These are phyloP conservation scores for Virgularia gustaviana DNA, from an alignment of 92 coral and sea anemone genomes.

Conservation along the genomic window DNA sequence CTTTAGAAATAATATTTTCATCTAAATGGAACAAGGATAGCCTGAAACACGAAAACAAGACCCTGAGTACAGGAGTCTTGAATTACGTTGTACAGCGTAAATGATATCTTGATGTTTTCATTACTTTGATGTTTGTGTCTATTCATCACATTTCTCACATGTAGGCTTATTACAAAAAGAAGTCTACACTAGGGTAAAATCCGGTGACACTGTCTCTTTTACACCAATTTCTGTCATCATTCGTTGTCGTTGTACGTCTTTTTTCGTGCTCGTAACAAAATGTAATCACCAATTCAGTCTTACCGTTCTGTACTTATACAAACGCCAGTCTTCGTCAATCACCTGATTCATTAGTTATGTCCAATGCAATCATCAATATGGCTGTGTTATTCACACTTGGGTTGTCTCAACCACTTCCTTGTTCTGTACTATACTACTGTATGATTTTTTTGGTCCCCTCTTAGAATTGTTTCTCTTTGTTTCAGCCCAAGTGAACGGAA, in stretches of 20 bases:
- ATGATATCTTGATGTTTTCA: too few relatives aligned
- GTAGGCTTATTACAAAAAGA: too few relatives aligned
- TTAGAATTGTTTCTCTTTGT: not conserved
- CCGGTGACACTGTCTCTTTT: too few relatives aligned
- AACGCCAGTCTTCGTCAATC: not conserved
- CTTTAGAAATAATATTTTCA: too few relatives aligned
- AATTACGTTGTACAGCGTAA: too few relatives aligned
- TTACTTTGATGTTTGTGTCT: too few relatives aligned
- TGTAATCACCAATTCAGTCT: constrained; percentile 10
- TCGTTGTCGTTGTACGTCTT: not conserved
- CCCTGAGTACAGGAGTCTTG: too few relatives aligned
- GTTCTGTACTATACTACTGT: not conserved
- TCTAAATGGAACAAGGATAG: too few relatives aligned
- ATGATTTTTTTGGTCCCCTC: not conserved
- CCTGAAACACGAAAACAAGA: too few relatives aligned
- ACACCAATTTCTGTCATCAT: not conserved
- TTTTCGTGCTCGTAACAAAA: not conserved
- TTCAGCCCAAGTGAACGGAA: constrained; percentile 15
- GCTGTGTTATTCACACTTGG: constrained; percentile 37
- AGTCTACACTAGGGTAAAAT: too few relatives aligned
- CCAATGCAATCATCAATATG: not conserved
- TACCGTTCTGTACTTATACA: not conserved
- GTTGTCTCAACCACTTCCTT: not conserved
- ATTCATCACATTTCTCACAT: too few relatives aligned
- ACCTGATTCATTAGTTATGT: constrained; percentile 21